phyloP scores from a whole-genome alignment of 2,888 invertebrate species.

The Xestoiulus laeticollis region DNA sequence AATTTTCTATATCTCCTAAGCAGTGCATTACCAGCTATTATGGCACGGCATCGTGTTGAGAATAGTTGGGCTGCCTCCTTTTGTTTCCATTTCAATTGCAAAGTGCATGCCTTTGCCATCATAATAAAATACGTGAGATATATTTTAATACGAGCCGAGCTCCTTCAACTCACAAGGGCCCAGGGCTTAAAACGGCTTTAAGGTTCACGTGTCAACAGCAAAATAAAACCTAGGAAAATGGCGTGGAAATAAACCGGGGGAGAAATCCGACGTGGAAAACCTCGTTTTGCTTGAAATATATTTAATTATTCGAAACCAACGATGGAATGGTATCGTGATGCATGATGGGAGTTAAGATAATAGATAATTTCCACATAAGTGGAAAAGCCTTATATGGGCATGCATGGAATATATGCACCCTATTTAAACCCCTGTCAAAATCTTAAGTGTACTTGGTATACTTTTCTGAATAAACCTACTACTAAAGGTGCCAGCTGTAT shows the following conservation, averaged over 20 bases:
- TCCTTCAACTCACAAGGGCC: background rate
- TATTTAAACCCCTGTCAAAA: too few relatives aligned
- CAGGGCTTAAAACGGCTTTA: constrained; percentile 3
- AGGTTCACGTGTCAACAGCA: constrained; percentile 8
- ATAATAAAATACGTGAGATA: constrained; percentile 23
- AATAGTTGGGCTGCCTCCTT: constrained; percentile 10
- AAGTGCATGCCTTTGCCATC: constrained; percentile 18
- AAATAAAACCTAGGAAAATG: background rate
- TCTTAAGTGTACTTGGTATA: too few relatives aligned
- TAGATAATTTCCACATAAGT: too few relatives aligned
- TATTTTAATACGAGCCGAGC: constrained; percentile 20
- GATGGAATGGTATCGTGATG: too few relatives aligned
- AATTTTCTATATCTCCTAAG: constrained; percentile 23
- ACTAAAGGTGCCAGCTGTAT: too few relatives aligned
- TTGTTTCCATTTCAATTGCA: constrained; percentile 21
- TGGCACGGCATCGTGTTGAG: constrained; percentile 16
- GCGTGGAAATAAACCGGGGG: background rate
- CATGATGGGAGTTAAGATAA: too few relatives aligned
- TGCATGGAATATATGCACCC: too few relatives aligned
- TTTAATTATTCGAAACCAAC: too few relatives aligned
- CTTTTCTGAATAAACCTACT: too few relatives aligned
- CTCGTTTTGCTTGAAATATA: constrained; percentile 22
- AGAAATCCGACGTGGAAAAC: background rate
- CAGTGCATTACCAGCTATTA: constrained; percentile 20
- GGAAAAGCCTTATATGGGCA: too few relatives aligned